Evolutionary conservation across 2,797 vertebrate genomes (phyloP).

Genomic region (Picus viridis): DNA sequence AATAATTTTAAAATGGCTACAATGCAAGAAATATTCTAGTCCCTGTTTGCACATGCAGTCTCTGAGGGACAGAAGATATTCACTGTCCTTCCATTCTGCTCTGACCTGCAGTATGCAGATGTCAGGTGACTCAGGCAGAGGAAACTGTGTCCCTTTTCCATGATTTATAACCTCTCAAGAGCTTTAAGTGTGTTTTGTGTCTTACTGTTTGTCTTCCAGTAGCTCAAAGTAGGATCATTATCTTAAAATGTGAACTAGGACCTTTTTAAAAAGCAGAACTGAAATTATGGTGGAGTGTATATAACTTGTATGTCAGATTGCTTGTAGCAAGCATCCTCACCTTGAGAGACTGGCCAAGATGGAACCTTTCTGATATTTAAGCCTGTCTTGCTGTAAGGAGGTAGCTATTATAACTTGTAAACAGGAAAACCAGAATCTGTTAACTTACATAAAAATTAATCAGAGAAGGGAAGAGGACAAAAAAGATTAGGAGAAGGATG

Average conservation of each 20-base stretch:
- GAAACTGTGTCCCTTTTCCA: not conserved
- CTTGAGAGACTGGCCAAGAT: not conserved
- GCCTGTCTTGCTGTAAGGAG: not conserved
- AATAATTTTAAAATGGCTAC: not conserved
- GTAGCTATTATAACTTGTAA: not conserved
- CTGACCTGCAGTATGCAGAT: not conserved
- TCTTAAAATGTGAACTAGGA: not conserved
- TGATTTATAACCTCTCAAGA: not conserved
- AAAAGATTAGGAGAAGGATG: not conserved
- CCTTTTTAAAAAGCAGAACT: not conserved
- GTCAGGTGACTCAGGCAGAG: not conserved
- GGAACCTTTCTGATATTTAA: not conserved
- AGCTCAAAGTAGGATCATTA: not conserved
- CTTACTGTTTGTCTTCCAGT: not conserved
- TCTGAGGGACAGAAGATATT: not conserved
- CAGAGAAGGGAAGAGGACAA: not conserved
- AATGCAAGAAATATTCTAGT: not conserved
- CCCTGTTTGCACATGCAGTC: not conserved
- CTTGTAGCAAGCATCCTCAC: not conserved
- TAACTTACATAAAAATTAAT: not conserved
- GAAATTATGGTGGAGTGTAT: not conserved
- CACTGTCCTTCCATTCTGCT: not conserved
- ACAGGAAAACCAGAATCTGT: not conserved
- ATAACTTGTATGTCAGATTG: not conserved
- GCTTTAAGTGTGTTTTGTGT: not conserved